phyloP scores from a whole-genome alignment of 2,888 invertebrate species.

The Ophion ellenae region DNA sequence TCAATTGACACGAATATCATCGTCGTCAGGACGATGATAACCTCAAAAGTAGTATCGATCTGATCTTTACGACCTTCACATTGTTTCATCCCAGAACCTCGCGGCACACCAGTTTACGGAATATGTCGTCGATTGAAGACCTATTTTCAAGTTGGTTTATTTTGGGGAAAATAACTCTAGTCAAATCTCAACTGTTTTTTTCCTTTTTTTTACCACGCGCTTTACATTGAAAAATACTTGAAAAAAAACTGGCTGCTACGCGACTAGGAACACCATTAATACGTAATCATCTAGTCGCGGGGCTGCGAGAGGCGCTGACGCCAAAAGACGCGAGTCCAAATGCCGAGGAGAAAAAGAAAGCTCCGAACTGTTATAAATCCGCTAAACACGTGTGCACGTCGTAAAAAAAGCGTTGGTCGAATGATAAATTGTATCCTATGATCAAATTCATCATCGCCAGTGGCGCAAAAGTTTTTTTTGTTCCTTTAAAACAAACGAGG shows the following conservation, averaged over 20 bases:
- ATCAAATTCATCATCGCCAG: not conserved
- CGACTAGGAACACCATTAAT: conserved; percentile 2
- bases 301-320: conserved; percentile 2
- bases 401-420: conserved; percentile 19
- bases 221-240: not conserved
- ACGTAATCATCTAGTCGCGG: conserved; percentile 26
- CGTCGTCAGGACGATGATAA: not conserved
- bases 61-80: not conserved
- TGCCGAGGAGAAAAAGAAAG: conserved; percentile 6
- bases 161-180: too few species aligned
- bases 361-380: conserved; percentile 7
- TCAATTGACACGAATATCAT: not conserved
- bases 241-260: conserved; percentile 12
- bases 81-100: not conserved
- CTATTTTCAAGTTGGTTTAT: too few species aligned
- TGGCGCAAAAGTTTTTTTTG: not conserved
- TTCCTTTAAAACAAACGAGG: not conserved
- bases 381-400: conserved; percentile 28
- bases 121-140: too few species aligned
- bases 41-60: not conserved
- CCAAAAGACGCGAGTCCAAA: not conserved
- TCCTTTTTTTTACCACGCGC: not conserved
- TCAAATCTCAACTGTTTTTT: not conserved
- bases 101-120: not conserved
- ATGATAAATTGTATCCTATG: not conserved